phyloP scores from a whole-genome alignment of 2,797 vertebrate genomes.

The Otus scops region DNA sequence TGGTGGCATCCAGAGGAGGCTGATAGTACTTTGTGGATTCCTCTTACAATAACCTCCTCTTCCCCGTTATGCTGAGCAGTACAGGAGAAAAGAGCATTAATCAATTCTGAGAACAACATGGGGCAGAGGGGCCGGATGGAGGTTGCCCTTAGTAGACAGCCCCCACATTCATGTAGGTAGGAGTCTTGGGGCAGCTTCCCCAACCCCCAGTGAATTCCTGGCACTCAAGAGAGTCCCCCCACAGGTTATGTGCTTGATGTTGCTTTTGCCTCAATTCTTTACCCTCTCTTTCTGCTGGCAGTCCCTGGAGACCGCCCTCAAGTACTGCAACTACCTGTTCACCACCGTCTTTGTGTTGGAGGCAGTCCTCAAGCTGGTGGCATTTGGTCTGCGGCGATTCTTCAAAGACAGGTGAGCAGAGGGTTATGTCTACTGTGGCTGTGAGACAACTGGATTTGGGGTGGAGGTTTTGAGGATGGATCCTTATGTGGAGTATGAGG shows the following conservation, averaged over 20 bases:
- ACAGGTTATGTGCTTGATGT: background rate
- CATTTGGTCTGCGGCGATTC: slow-evolving; percentile 92
- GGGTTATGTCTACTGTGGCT: background rate
- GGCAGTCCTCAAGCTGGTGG: slow-evolving; percentile 90
- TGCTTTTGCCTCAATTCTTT: background rate
- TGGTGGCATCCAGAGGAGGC: background rate
- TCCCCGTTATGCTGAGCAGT: background rate
- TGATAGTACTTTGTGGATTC: background rate
- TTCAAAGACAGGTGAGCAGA: slow-evolving; percentile 91
- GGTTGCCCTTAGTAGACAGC: background rate
- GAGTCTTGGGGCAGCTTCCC: background rate
- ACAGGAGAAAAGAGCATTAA: background rate
- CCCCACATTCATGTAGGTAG: background rate
- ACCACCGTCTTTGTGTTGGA: slow-evolving; percentile 94
- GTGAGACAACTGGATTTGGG: background rate
- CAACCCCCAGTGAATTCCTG: background rate
- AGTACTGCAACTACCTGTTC: slow-evolving; percentile 98
- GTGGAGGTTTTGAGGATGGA: background rate
- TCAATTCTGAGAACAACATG: background rate
- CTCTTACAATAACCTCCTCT: background rate
- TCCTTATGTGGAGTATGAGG: background rate
- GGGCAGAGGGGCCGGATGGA: background rate
- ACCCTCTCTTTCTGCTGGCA: slow-evolving; percentile 56
- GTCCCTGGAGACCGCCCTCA: slow-evolving; percentile 90
- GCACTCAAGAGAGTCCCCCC: background rate